Evolutionary conservation across 2,113 vertebrate species (phyloP), one percentile per base, ranked within the genome.

Genomic region (Origma solitaria): DNA sequence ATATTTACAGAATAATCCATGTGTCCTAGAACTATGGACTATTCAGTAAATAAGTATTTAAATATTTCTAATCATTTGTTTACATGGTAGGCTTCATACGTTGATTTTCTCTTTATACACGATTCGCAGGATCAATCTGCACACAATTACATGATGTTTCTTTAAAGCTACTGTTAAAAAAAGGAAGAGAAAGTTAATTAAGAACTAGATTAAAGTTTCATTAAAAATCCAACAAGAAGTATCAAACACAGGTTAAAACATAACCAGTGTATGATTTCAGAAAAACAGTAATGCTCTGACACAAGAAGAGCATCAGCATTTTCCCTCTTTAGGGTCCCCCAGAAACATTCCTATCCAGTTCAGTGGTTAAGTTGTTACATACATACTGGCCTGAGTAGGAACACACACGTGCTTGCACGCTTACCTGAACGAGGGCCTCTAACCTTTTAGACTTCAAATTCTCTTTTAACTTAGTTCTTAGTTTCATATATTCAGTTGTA

Each of bases 191-290:
- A 97, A 97, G 95, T 97, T 88, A 96, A 94, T 91, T 92, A 96
- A 95, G 97, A 98, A 97, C 97, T 97, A 98, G 96, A 97, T 97
- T 98, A 97, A 98, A 98, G 77, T 96, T 96, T 97, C 95, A 97
- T 97, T 93, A 96, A 97, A 96, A 97, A 97, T 97, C 95, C 96
- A 96, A 91, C 81, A 87, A 90, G 87, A 90, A 92, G 82, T 38
- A 96, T 97, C 95, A 97, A 95, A 96, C 95, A 96, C 97, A 84
- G 92, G 95, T 96, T 97, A 94, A 93, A 96, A 97, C 9, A 37
- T 62, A 97, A 97, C 94, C 91, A 80, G 90, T 71, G 90, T 50
- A 47, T 50, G 88, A 88, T 89, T 83, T 87, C 91, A 93, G 92
- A 94, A 95, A 96, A 94, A 83, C 54, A 94, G 81, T 87, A 78